Base-by-base conservation (phyloP, 2,113 vertebrate genomes). In the Panthera uncia region DNA sequence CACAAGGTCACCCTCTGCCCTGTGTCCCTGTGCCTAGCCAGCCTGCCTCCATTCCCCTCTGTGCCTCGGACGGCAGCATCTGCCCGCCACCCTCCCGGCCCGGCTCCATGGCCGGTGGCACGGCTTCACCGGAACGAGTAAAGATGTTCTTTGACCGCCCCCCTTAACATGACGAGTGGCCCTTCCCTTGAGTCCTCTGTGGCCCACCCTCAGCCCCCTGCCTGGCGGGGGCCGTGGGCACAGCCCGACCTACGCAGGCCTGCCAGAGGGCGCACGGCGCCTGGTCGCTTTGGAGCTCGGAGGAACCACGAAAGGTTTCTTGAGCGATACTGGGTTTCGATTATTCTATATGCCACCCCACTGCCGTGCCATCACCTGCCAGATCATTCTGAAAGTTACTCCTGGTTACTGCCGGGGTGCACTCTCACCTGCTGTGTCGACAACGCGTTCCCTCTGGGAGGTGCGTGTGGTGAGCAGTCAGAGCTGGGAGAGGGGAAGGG, bases 1-100 rank as follows among this genome's bases (percentile, higher is more conserved):
- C 1, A 11, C 16, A 8, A 6, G 5, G 3, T 33, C 27, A 5
- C 61, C 50, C 52, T 33, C 36, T 2, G 9, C 38, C 38, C 15
- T 27, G 25, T 4, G 3, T 1, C 9, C 45, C 48, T 3, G 3
- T 19, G 8, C 65, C 15, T 4, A 31, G 36, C 19, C 55, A 5
- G 57, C 57, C 57, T 23, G 57, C 57, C 57, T 61, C 57, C 9
- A 21, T 23, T 61, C 18, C 21, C 57, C 19, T 61, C 23, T 61
- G 19, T 7, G 6, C 57, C 57, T 6, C 16, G 4, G 55, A 6
- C 55, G 0, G 16, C 55, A 19, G 16, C 55, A 57, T 19, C 55
- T 18, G 52, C 52, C 18, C 18, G 55, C 55, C 16, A 21, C 57
- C 57, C 7, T 3, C 57, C 19, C 10, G 1, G 12, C n/a, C 10